Evolutionary conservation across 2,113 vertebrate genomes (phyloP).

Genomic region (Lampris megalopsis): DNA sequence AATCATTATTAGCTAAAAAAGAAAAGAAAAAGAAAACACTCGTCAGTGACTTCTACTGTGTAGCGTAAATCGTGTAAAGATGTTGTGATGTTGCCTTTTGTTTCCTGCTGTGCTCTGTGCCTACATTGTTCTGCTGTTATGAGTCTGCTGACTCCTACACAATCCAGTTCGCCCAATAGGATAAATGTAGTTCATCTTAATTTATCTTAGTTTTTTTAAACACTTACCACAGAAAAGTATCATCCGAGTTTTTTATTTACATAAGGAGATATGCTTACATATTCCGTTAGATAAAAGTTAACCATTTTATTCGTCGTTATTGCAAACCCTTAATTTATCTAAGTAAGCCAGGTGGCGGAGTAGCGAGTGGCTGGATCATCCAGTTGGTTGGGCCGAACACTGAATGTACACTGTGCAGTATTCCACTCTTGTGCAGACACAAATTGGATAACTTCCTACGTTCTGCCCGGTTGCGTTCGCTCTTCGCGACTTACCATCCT

Average conservation of each 20-base stretch:
- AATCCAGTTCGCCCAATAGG: too few relatives aligned
- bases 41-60: too few relatives aligned
- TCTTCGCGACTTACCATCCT: constrained; percentile 27
- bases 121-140: neutral
- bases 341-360: neutral
- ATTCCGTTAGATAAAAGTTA: neutral
- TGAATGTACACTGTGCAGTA: too few relatives aligned
- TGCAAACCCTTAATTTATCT: neutral
- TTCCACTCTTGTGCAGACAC: too few relatives aligned
- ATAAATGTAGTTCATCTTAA: too few relatives aligned
- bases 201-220: too few relatives aligned
- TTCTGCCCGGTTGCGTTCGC: neutral
- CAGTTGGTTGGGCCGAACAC: too few relatives aligned
- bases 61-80: too few relatives aligned
- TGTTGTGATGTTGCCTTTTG: neutral
- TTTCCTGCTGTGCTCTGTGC: neutral
- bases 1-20: too few relatives aligned
- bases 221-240: neutral
- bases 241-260: neutral
- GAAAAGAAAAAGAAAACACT: too few relatives aligned
- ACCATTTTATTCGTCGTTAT: neutral
- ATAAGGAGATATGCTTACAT: neutral
- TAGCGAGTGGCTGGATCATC: neutral
- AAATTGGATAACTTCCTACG: constrained; percentile 1
- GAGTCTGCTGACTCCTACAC: too few relatives aligned